These are phyloP conservation scores for Bothrops jararaca DNA, from an alignment of 2,113 vertebrate genomes.

Conservation along the genomic window DNA sequence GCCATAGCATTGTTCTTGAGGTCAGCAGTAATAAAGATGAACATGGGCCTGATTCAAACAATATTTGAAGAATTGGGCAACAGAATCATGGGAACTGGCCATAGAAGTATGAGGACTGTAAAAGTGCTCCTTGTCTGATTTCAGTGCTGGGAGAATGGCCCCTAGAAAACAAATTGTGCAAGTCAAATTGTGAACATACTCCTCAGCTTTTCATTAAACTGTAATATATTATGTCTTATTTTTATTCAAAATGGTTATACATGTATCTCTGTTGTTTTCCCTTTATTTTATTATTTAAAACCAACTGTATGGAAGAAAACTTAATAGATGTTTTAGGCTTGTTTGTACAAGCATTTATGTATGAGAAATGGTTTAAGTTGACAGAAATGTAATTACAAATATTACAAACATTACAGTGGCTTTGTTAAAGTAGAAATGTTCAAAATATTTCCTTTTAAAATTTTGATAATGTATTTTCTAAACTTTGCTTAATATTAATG, in stretches of 20 bases:
- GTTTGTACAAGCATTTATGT: not conserved
- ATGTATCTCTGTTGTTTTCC: not conserved
- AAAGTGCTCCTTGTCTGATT: too few species aligned
- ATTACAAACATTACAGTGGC: not conserved
- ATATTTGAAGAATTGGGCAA: not conserved
- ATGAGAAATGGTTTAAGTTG: not conserved
- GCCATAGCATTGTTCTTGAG: not conserved
- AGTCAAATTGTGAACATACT: not conserved
- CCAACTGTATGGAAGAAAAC: not conserved
- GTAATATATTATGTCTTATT: not conserved
- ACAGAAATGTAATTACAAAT: not conserved
- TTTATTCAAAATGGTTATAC: not conserved
- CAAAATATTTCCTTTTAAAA: not conserved
- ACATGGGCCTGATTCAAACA: not conserved
- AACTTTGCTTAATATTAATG: not conserved
- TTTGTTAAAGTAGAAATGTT: not conserved
- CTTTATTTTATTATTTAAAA: not conserved
- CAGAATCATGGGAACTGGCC: not conserved
- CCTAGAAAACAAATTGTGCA: not conserved
- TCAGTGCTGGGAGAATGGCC: too few species aligned
- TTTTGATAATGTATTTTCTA: not conserved
- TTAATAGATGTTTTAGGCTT: not conserved
- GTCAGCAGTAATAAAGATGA: not conserved
- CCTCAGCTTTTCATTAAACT: not conserved
- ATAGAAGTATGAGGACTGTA: too few species aligned